Conservation (phyloP, 1,140 invertebrate genomes). For the Cydia strobilella region DNA sequence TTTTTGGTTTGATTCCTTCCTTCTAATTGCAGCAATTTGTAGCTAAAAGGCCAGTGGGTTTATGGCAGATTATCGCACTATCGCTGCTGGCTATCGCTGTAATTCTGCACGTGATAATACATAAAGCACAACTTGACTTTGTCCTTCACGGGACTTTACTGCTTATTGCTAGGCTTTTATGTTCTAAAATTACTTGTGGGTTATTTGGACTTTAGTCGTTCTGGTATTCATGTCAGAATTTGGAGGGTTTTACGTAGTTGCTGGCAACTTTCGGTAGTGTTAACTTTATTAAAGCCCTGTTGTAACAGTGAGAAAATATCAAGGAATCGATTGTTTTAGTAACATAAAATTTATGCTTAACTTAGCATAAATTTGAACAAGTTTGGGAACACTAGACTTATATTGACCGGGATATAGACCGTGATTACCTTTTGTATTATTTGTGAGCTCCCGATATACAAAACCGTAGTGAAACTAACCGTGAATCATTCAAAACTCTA, state of each 20-base stretch:
- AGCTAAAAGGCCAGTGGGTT: conserved; percentile 18
- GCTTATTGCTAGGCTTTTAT: neutral
- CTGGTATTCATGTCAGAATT: neutral
- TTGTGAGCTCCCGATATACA: too few relatives aligned
- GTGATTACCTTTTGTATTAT: too few relatives aligned
- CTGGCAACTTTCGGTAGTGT: neutral
- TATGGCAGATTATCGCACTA: conserved; percentile 6
- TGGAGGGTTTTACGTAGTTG: conserved; percentile 16
- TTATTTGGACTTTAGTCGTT: neutral
- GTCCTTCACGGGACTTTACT: neutral
- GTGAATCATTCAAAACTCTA: too few relatives aligned
- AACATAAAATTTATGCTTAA: neutral
- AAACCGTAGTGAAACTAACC: too few relatives aligned
- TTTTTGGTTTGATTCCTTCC: conserved; percentile 10
- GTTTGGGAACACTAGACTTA: too few relatives aligned
- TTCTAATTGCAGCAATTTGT: conserved; percentile 6
- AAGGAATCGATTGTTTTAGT: neutral
- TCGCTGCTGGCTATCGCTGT: conserved; percentile 1
- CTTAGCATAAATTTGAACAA: too few relatives aligned
- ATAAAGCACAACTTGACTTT: neutral
- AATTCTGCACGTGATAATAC: neutral
- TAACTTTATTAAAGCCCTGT: conserved; percentile 11
- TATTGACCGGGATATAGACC: too few relatives aligned
- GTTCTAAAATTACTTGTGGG: neutral
- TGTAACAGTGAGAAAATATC: neutral